Base-by-base conservation (phyloP, 2,113 vertebrate species). In the Nothobranchius furzeri region DNA sequence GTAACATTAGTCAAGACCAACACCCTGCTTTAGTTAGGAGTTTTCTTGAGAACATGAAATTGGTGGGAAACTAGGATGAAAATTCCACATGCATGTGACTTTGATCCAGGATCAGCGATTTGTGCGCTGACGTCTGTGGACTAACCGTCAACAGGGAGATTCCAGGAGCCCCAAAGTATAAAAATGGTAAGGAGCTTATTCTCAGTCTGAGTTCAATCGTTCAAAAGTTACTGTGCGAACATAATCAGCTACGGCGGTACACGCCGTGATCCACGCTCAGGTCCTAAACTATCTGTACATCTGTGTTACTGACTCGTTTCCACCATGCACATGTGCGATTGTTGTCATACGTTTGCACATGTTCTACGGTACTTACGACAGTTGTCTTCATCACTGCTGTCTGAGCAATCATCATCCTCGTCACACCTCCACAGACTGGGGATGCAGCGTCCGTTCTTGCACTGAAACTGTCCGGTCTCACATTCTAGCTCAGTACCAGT, bases 311-410 rank as follows among this genome's bases (percentile, higher is more conserved):
- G 46, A 15, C 14, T 47, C 15, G 46, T 15, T 47, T 15, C 46
- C 11, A 12, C 3, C 12, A 11, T 12, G 43, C 12, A 12, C 43
- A 45, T 4, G 30, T 30, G 30, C 4, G 30, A 30, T 30, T 30
- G 30, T 30, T 30, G 30, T 30, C 30, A 30, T 30, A 3, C 30
- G 4, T 30, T 30, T 30, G 30, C 30, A 30, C 30, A 20, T 30
- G 2, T 30, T 30, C 30, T 30, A 30, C 4, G 30, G 30, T 69
- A 98, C 97, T 98, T 93, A 99, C 97, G 94, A 87, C 97, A 99
- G 80, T 94, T 96, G 40, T 96, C 96, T 75, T 99, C 96, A 61
- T 98, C 97, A 55, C 96, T 99, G 92, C 95, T 98, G 86, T 99
- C 96, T 3, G 94, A 91, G 86, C 97, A 99, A 65, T 99, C 97